Evolutionary conservation across 2,797 vertebrate species (phyloP).

Genomic region (Philypnodon macrostomus): DNA sequence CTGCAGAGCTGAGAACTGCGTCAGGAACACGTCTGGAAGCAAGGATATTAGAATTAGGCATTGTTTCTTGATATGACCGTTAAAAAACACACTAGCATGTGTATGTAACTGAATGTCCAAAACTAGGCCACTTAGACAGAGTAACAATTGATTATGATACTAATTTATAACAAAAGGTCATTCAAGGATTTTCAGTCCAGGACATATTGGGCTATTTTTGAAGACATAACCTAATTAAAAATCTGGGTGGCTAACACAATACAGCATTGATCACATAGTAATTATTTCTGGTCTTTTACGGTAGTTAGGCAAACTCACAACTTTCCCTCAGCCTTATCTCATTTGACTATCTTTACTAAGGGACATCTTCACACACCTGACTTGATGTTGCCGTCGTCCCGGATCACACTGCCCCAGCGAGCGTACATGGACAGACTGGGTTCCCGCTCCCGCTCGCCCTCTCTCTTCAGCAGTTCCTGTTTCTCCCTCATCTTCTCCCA

Average conservation of each 20-base stretch:
- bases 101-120: no score
- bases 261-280: no score
- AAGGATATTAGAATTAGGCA: not conserved
- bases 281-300: no score
- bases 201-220: not conserved
- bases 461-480: slow-evolving; percentile 90
- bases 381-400: slow-evolving; percentile 96
- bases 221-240: not conserved
- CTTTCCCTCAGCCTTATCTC: no score
- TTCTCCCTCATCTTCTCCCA: slow-evolving; percentile 97
- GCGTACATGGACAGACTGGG: slow-evolving; percentile 82
- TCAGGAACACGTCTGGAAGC: slow-evolving; percentile 94
- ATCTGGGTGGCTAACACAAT: not conserved
- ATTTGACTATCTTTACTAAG: no score
- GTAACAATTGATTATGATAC: not conserved
- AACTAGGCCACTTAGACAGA: no score
- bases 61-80: not conserved
- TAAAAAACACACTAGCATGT: no score
- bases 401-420: slow-evolving; percentile 92
- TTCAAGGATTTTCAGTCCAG: no score
- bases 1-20: slow-evolving; percentile 97
- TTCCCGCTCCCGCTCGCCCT: slow-evolving; percentile 79
- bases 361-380: slow-evolving; percentile 74
- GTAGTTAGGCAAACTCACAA: no score
- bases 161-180: not conserved